These are phyloP conservation scores for Oithona nana DNA, from an alignment of 2,888 invertebrate species.

Conservation along the genomic window DNA sequence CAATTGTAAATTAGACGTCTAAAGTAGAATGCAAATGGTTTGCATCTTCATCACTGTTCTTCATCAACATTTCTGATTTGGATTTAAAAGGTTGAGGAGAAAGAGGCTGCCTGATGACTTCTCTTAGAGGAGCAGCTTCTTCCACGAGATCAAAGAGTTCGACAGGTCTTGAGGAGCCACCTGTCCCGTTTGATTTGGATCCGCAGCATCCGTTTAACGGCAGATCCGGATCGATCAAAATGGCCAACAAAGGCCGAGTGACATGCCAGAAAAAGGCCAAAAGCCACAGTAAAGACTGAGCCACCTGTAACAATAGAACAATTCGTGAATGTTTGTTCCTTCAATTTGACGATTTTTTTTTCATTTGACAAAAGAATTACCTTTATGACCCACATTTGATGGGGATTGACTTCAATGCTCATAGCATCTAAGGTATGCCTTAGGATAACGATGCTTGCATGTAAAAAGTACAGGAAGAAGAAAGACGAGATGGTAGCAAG, in stretches of 20 bases:
- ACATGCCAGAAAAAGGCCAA: slow-evolving; percentile 4
- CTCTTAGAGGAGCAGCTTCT: too few species aligned
- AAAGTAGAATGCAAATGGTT: too few species aligned
- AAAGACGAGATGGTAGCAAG: neutral
- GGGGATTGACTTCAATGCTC: neutral
- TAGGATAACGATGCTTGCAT: neutral
- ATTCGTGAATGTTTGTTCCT: too few species aligned
- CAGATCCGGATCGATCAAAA: neutral
- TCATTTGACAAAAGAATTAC: neutral
- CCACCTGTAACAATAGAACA: neutral
- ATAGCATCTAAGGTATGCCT: neutral
- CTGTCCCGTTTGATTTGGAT: too few species aligned
- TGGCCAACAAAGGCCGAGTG: neutral
- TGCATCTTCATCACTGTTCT: too few species aligned
- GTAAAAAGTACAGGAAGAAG: neutral
- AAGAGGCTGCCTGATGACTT: too few species aligned
- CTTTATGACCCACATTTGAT: slow-evolving; percentile 1
- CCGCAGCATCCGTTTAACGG: neutral
- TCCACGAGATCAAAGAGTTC: too few species aligned
- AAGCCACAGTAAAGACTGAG: neutral
- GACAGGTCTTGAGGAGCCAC: too few species aligned
- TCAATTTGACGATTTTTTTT: too few species aligned
- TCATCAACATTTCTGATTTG: too few species aligned
- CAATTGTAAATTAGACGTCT: too few species aligned
- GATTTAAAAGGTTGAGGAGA: too few species aligned